Evolutionary conservation across 2,888 invertebrate genomes (phyloP), one percentile per base, ranked within the genome.

Genomic region (Idaea dimidiata): DNA sequence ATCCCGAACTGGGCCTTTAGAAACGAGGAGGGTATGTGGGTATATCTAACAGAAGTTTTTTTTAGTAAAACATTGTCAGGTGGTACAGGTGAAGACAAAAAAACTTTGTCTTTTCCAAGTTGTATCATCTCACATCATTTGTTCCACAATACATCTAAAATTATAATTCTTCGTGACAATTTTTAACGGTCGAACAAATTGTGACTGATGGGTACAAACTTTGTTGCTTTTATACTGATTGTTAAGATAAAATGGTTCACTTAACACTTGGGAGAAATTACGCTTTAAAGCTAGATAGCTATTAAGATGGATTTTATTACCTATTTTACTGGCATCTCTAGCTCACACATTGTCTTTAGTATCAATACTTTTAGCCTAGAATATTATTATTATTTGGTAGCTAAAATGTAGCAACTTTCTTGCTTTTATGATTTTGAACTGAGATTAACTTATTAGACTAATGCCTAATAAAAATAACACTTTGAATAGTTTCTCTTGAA

Each of bases 141-240:
- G 67, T 68, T 61, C 55, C 58, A 62, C 59, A 59, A 60, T 61
- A 61, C 43, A 43, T 62, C 58, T 61, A 54, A 58, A 65, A 60
- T 66, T 55, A 63, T 69, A 68, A 72, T 70, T 68, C 57, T 31
- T 61, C 67, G 59, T 66, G 69, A 72, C 70, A 69, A 66, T 66
- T 67, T 68, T 68, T 65, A 69, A 68, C 64, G 69, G 69, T 66
- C 54, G 63, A 66, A 63, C 32, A 63, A 61, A 55, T 62, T 65
- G 64, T 72, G 72, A 72, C 72, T 70, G 70, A 73, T 70, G 62
- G 68, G 64, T 57, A 71, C 66, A 68, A 67, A 62, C 59, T 61
- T 65, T 66, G 66, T 70, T 67, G 68, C 68, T 67, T 67, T 60
- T 62, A 62, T 60, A 70, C 66, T 65, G 68, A 70, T 70, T 63